A percentile compares a stretch with the other conserved stretches of the same genome.
These are phyloP conservation scores for Ctenodactylus gundi DNA, from an alignment of 2,113 vertebrate species.

Conservation along the genomic window DNA sequence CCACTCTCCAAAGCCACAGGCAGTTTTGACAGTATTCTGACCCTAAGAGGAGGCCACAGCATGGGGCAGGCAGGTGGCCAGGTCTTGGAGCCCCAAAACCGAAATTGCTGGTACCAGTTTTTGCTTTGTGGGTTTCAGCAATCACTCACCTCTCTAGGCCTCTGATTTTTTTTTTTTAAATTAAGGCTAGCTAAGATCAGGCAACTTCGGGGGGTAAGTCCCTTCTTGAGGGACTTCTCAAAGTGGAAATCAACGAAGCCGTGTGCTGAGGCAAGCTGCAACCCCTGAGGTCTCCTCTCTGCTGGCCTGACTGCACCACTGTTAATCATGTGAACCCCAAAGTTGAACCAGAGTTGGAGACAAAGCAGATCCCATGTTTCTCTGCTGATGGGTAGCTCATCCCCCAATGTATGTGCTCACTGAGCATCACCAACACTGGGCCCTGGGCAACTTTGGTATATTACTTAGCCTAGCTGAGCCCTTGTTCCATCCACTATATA, in stretches of 20 bases:
- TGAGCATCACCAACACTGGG: neutral
- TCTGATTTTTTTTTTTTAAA: neutral
- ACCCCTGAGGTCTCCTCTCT: neutral
- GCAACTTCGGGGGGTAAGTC: neutral
- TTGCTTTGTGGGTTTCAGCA: neutral
- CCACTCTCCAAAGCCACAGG: neutral
- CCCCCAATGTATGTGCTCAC: neutral
- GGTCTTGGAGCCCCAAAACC: too few species aligned
- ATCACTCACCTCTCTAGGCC: neutral
- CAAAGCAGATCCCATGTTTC: fast-evolving
- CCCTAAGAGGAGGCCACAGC: neutral
- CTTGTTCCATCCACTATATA: fast-evolving
- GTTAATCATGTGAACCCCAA: neutral
- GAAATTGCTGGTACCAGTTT: fast-evolving
- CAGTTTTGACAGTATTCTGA: neutral
- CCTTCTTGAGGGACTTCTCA: neutral
- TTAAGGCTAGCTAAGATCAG: neutral
- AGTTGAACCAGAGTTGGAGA: neutral
- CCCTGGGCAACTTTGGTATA: fast-evolving
- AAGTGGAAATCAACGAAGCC: neutral
- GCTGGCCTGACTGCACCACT: neutral
- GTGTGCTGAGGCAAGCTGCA: neutral
- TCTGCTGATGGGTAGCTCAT: neutral
- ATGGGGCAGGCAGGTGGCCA: neutral
- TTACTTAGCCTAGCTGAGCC: neutral